Conservation (phyloP, 2,113 vertebrate genomes). For the Notiomystis cincta region DNA sequence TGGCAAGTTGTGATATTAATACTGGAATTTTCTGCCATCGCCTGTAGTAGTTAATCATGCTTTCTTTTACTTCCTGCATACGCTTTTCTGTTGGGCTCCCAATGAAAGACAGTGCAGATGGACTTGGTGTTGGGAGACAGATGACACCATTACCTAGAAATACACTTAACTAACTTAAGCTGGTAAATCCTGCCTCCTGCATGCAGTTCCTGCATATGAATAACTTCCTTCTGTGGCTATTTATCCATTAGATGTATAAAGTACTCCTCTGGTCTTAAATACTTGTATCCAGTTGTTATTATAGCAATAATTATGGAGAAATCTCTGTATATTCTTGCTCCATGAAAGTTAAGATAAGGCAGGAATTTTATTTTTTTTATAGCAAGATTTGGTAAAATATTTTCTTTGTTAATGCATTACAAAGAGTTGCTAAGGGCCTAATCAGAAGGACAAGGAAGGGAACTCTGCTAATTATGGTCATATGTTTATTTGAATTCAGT, state of each 20-base stretch:
- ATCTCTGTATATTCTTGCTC: background rate
- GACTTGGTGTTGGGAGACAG: background rate
- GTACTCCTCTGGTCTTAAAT: conserved; percentile 50
- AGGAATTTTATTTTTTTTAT: background rate
- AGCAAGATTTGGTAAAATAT: background rate
- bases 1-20: conserved; percentile 76
- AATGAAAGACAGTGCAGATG: background rate
- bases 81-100: conserved; percentile 5
- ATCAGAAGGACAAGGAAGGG: background rate
- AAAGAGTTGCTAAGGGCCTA: background rate
- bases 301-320: conserved; percentile 52
- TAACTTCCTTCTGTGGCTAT: background rate
- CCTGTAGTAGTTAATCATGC: conserved; percentile 62
- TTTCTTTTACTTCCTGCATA: conserved; percentile 53
- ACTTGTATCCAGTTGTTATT: conserved; percentile 49
- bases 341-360: background rate
- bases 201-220: background rate
- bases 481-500: background rate
- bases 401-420: background rate
- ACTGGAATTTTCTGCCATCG: conserved; percentile 64
- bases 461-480: background rate
- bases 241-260: background rate
- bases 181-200: background rate
- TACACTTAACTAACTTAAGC: background rate
- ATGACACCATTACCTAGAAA: background rate